Conservation (phyloP, 2,113 vertebrate genomes). For the Dipodomys stephensi region DNA sequence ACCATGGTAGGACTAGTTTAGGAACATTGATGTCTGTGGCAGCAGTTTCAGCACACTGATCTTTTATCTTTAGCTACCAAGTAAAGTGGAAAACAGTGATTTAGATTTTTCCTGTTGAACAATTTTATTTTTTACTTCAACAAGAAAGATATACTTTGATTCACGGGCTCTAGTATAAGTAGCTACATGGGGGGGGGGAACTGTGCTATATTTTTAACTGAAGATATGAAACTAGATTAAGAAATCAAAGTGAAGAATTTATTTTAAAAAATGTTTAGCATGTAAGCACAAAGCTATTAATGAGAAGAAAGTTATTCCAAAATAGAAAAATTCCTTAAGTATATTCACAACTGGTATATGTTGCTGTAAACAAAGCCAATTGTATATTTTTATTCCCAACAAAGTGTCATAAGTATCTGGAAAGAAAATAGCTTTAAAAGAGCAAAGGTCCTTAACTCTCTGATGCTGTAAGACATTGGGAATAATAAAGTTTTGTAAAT, state of each 20-base stretch:
- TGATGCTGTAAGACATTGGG: slow-evolving; percentile 55
- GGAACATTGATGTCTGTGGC: not conserved
- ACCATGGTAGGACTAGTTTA: not conserved
- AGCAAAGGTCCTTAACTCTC: not conserved
- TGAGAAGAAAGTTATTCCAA: slow-evolving; percentile 45
- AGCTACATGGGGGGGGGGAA: not conserved
- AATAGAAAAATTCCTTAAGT: slow-evolving; percentile 56
- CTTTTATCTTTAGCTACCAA: slow-evolving; percentile 6
- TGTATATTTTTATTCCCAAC: slow-evolving; percentile 58
- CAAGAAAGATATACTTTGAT: not conserved
- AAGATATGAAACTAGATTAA: slow-evolving; percentile 52
- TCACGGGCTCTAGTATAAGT: slow-evolving; percentile 13
- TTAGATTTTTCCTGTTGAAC: slow-evolving; percentile 29
- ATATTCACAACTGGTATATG: slow-evolving; percentile 85
- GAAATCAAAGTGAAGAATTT: slow-evolving; percentile 44
- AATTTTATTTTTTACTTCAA: slow-evolving; percentile 51
- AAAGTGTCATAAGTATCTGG: not conserved
- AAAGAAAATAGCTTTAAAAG: not conserved
- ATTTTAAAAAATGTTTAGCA: slow-evolving; percentile 31
- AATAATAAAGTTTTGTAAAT: slow-evolving; percentile 37
- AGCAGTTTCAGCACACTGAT: slow-evolving; percentile 12
- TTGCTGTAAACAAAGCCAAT: slow-evolving; percentile 50
- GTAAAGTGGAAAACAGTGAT: slow-evolving; percentile 44
- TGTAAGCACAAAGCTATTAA: slow-evolving; percentile 49
- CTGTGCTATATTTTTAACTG: slow-evolving; percentile 54